Conservation (phyloP, 2,888 invertebrate species). For the Heliconius hortense region DNA sequence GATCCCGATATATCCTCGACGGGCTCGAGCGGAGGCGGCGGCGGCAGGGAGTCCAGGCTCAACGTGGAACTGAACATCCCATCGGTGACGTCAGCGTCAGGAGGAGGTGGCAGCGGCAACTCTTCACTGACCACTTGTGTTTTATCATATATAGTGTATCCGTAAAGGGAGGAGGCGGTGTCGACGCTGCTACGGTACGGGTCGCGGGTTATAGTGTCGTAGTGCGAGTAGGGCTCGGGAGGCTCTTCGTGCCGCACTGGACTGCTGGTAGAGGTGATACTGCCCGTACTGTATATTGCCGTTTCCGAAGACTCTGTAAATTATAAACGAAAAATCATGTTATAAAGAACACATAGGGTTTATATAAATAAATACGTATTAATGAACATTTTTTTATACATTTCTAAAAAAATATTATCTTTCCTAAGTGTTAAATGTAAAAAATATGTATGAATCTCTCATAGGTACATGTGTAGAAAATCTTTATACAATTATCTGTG, state of each 20-base stretch:
- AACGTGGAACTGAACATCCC: conserved; percentile 88
- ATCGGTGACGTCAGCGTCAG: conserved; percentile 69
- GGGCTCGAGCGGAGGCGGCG: conserved; percentile 82
- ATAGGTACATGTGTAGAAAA: too few species aligned
- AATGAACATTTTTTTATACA: too few species aligned
- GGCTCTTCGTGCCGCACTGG: conserved; percentile 56
- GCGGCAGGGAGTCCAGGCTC: conserved; percentile 90
- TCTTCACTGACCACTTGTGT: conserved; percentile 63
- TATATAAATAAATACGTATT: too few species aligned
- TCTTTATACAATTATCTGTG: too few species aligned
- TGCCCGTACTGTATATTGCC: conserved; percentile 53
- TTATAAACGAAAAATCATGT: neutral
- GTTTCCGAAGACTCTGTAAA: conserved; percentile 58
- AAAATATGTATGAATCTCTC: neutral
- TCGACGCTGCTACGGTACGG: conserved; percentile 59
- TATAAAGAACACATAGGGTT: too few species aligned
- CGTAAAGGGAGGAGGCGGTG: conserved; percentile 66
- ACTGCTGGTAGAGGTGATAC: conserved; percentile 50
- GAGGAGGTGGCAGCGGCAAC: conserved; percentile 87
- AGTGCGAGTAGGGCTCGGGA: conserved; percentile 60
- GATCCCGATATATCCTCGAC: conserved; percentile 85
- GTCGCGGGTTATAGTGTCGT: conserved; percentile 64
- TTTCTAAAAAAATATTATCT: too few species aligned
- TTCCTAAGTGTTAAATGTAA: too few species aligned
- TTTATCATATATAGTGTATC: conserved; percentile 78